Conservation (phyloP, 2,888 invertebrate genomes). For the Lissocephala sabroskyi region DNA sequence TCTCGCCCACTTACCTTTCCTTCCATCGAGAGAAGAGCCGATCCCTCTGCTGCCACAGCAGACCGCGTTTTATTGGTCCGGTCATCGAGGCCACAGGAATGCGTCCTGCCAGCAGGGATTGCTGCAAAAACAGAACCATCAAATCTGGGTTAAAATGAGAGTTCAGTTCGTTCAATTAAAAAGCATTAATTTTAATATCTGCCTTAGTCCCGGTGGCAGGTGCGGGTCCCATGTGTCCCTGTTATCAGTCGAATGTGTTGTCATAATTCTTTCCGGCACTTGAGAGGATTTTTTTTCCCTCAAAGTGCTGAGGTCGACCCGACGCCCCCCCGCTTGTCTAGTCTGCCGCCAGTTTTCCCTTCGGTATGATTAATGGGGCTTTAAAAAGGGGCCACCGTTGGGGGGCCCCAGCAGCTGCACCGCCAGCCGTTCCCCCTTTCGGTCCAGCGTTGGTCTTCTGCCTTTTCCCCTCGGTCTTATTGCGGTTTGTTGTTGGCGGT, state of each 20-base stretch:
- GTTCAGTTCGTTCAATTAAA: not conserved
- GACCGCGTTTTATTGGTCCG: conserved; percentile 78
- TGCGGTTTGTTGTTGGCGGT: conserved; percentile 38
- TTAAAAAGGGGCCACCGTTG: conserved; percentile 60
- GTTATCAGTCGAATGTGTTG: conserved; percentile 24
- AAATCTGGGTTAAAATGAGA: too few species aligned
- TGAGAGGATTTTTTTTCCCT: conserved; percentile 47
- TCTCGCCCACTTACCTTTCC: conserved; percentile 72
- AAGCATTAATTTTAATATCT: not conserved
- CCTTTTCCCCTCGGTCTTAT: conserved; percentile 21
- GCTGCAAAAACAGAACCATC: conserved; percentile 47
- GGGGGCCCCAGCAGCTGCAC: conserved; percentile 11
- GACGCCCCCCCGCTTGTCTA: too few species aligned
- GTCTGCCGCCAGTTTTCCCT: not conserved
- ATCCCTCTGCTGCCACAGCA: conserved; percentile 79
- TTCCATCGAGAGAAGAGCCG: conserved; percentile 79
- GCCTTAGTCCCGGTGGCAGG: not conserved
- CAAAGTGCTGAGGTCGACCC: conserved; percentile 11
- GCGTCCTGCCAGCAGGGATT: conserved; percentile 70
- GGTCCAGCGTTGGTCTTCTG: conserved; percentile 2
- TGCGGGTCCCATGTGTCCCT: conserved; percentile 43
- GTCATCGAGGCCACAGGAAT: conserved; percentile 73
- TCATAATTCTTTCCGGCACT: conserved; percentile 47
- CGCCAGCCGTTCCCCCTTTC: not conserved
- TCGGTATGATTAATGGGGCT: conserved; percentile 53